Base-by-base conservation (phyloP, 2,797 vertebrate genomes). In the Paratrypauchen microcephalus region DNA sequence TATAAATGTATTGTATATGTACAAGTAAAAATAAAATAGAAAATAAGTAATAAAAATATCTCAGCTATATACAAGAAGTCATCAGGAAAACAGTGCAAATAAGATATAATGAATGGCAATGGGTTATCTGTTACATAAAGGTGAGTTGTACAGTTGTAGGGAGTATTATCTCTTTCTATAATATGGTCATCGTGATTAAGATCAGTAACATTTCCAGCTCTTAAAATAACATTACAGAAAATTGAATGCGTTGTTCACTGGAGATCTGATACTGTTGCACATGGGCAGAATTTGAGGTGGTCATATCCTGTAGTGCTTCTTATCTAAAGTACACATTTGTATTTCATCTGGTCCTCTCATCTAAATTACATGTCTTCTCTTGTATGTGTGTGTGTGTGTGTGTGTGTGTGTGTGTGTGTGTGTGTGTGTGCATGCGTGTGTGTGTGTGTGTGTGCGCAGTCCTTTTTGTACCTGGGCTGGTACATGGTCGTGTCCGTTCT, bases 401-500 rank as follows among this genome's bases (percentile, higher is more conserved):
- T 13, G 39, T 41, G 39, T 13, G 12, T 41, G 39, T 41, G 36
- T 39, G 36, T 39, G 36, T 11, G 36, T 11, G 8, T 39, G 70
- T 81, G 56, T 82, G 47, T 30, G 4, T 70, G 54, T 21, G 4
- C 13, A 12, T 41, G 39, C 13, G 12, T 41, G 39, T 12, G 11
- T 41, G 12, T 13, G 39, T 13, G 39, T 41, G 39, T 83, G 47
- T 39, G 2, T 71, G 54, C n/a, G 5, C 85, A 94, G 93, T 92
- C 88, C 47, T 93, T 94, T 79, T 83, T 94, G 73, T 94, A 93
- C 75, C 81, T 94, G 71, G 81, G 90, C 36, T 93, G 91, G 92
- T 93, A 94, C 80, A 92, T 92, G 87, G 45, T 75, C 78, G 85
- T 94, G 87, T 94, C 92, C 0, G 66, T 92, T 63, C 71, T 94